Conservation (phyloP, 2,888 invertebrate genomes). For the Bruchidius siliquastri region DNA sequence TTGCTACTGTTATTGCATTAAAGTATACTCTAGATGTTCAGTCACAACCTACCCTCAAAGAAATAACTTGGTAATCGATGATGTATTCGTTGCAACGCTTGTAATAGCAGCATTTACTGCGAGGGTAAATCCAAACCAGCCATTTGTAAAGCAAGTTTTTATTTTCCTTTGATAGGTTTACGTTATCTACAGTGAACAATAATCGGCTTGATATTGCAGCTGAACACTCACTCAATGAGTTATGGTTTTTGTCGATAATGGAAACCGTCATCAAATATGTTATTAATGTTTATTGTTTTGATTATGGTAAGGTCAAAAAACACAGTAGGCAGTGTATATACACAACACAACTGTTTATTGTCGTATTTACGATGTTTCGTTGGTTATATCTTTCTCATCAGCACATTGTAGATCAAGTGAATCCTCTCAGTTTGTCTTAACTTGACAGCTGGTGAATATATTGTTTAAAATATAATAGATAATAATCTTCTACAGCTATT, state of each 20-base stretch:
- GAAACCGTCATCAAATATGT: not conserved
- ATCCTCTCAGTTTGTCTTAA: not conserved
- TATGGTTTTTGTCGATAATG: not conserved
- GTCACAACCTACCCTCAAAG: not conserved
- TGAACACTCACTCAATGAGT: not conserved
- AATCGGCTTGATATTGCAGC: not conserved
- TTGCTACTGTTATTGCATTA: not conserved
- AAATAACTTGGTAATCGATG: not conserved
- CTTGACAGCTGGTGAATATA: not conserved
- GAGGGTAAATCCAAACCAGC: not conserved
- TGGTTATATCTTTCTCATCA: not conserved
- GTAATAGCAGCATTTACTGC: not conserved
- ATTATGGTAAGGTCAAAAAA: not conserved
- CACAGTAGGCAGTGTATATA: not conserved
- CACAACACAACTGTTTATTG: not conserved
- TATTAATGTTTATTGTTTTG: not conserved
- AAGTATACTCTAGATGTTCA: not conserved
- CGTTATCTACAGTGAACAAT: not conserved
- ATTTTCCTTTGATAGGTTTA: not conserved
- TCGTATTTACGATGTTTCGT: not conserved
- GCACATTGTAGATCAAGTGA: not conserved
- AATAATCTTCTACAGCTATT: too few species aligned
- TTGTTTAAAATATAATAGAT: too few species aligned
- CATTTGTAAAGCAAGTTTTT: not conserved
- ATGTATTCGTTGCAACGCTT: not conserved